phyloP scores from a whole-genome alignment of 64 coral and sea anemone genomes.

The Platygyra sinensis region DNA sequence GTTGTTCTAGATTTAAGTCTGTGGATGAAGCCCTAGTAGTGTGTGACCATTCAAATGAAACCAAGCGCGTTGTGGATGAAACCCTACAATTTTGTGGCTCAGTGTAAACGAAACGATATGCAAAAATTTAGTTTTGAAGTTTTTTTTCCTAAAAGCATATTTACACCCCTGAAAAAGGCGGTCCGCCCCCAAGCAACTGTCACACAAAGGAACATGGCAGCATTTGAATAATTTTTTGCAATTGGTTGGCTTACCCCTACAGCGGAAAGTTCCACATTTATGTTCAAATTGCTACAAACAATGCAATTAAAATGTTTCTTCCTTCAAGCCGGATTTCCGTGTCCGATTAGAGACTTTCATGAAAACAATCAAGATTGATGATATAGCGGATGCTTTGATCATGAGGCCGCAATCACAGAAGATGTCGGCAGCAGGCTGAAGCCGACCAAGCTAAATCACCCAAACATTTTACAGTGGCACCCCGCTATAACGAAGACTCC shows the following conservation, averaged over 20 bases:
- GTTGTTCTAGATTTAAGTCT: no score
- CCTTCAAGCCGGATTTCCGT: neutral
- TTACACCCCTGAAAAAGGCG: neutral
- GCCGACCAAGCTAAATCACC: neutral
- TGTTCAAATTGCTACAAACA: neutral
- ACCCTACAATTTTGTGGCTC: no score
- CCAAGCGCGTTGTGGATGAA: no score
- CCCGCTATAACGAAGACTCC: no score
- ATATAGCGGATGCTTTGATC: neutral
- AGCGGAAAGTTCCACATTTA: neutral
- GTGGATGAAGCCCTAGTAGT: no score
- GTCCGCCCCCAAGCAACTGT: neutral
- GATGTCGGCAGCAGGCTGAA: neutral
- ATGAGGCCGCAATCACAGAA: neutral
- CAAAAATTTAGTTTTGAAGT: neutral
- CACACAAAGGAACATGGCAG: neutral
- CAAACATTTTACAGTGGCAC: no score
- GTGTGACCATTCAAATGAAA: no score
- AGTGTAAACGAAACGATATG: no score
- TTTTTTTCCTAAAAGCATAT: neutral
- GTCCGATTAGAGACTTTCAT: conserved; percentile 11
- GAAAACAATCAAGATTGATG: neutral
- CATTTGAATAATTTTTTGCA: neutral
- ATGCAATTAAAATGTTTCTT: conserved; percentile 2
- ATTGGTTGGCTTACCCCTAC: neutral